Base-by-base conservation (phyloP, 2,113 vertebrate genomes). In the Pica pica region DNA sequence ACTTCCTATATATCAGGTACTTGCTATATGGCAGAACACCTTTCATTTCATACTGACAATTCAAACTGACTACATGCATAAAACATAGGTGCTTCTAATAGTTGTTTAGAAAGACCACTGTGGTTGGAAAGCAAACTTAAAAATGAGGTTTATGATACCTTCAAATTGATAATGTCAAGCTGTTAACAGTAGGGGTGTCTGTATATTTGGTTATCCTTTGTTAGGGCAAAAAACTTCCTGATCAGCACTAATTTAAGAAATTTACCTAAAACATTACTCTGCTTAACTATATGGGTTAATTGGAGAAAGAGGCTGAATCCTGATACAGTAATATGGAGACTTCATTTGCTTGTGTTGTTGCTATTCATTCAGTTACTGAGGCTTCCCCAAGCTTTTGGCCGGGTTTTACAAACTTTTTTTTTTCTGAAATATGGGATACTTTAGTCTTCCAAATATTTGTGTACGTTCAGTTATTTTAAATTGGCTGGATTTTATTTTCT, bases 1-100 rank as follows among this genome's bases (percentile, higher is more conserved):
- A 93, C 93, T 44, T 91, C 97, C 69, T 96, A 71, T 60, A 67
- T 97, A 50, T 47, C 98, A 96, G 99, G 99, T 99, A 97, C 9
- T 78, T 93, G 19, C 15, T 83, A 10, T 68, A 20, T 17, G 9
- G 18, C 19, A 86, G 5, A 60, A 28, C 21, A 63, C 16, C 4
- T 69, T 79, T 27, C 4, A 16, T 59, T 86, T 90, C 18, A 35
- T 60, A 39, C 30, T 44, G 20, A 83, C 35, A 60, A 35, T 31
- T 21, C 86, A 10, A 87, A 84, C 60, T 6, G 53, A 21, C 30
- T 44, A 6, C 2, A 1, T 42, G 9, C 23, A 27, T 79, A 55
- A 76, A 92, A 46, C 2, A 1, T 5, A 27, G 10, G 3, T 11
- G 27, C 6, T 84, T 82, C 37, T 74, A 83, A 70, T 37, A 60